phyloP scores from a whole-genome alignment of 2,797 vertebrate species.

The Corythornis leucogaster region DNA sequence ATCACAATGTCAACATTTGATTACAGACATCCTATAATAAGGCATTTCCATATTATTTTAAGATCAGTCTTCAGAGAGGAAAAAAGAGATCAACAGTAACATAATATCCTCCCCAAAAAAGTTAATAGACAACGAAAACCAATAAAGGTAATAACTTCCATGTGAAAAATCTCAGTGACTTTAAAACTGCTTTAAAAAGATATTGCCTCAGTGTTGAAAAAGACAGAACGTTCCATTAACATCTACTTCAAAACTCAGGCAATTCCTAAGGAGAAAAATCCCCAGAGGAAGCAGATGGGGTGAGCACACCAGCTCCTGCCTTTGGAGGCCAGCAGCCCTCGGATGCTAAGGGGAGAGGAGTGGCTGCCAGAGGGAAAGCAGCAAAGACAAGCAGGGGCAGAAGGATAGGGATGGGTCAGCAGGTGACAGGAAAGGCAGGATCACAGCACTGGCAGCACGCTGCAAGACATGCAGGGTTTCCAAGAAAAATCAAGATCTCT shows the following conservation, averaged over 20 bases:
- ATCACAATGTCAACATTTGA: neutral
- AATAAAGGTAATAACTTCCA: neutral
- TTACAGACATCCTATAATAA: neutral
- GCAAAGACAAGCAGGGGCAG: neutral
- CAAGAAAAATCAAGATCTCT: neutral
- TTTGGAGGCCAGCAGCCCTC: neutral
- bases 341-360: neutral
- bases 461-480: neutral
- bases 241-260: neutral
- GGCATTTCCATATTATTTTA: neutral
- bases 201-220: neutral
- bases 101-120: neutral
- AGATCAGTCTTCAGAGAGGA: neutral
- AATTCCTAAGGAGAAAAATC: neutral
- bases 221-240: neutral
- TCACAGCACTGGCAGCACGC: rapidly evolving
- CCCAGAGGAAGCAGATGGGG: neutral
- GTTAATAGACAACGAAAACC: neutral
- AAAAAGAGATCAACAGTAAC: neutral
- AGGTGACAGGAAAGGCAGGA: neutral
- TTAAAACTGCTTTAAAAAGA: neutral
- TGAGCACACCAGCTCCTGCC: neutral
- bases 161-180: neutral
- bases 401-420: neutral
- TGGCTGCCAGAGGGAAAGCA: neutral